Base-by-base conservation (phyloP, 1,140 invertebrate species). In the Drosophila pallidifrons region DNA sequence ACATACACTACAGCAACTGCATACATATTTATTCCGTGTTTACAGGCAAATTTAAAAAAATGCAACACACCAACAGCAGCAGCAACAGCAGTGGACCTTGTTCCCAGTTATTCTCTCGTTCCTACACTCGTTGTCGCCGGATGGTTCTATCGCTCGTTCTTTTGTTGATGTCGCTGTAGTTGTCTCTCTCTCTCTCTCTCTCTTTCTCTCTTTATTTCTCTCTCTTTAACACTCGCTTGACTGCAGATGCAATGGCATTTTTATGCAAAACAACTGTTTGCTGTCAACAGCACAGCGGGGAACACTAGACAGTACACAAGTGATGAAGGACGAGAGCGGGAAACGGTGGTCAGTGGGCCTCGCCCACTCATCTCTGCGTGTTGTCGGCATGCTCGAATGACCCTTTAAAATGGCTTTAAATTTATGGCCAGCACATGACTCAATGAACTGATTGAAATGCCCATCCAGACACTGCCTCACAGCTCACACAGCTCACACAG, bases 231-330 rank as follows among this genome's bases (percentile, higher is more conserved):
- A 11, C 28, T 54, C 51, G 28, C 51, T 32, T 43, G 46, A 54
- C 57, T 74, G 71, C 71, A 74, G 38, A 54, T 73, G 64, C 83
- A 82, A 87, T 78, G 77, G 82, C 83, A 79, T 87, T 88, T 87
- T 87, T 88, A 87, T 87, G 83, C 83, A 87, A 87, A 87, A 87
- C 83, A 87, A 87, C 80, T 88, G 83, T 87, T 88, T 82, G 80
- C 83, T 87, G 83, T 87, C 82, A 88, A 65, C 80, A 71, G 66
- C 82, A 88, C 79, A 86, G 49, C 82, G 65, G 82, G 79, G 41
- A 46, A 30, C 25, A 43, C 43, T 38, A 13, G 45, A 38, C 11
- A 52, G 49, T 13, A 10, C 13, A 25, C 32, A 57, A 35, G 51
- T 10, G 51, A 8, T 6, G 7, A 0, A 11, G n/a, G 4, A 0